Evolutionary conservation across 1,140 invertebrate genomes (phyloP), one percentile per base, ranked within the genome.

Genomic region (Charaxes varanes): DNA sequence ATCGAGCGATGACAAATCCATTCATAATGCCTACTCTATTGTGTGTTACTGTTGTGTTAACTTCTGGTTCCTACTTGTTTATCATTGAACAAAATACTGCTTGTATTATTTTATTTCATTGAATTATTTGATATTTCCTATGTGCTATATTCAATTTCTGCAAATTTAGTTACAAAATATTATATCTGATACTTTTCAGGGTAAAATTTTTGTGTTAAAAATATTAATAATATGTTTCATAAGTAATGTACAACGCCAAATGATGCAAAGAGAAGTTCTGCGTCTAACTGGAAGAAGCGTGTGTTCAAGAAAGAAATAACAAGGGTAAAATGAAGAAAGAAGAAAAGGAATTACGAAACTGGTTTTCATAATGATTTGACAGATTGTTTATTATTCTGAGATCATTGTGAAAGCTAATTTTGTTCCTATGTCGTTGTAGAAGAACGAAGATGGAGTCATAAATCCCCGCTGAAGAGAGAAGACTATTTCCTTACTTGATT

Each of bases 381-480:
- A 93, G 91, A 92, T 91, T 85, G 84, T 87, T 91, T 86, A 81
- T 88, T 69, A 77, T 90, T 93, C 91, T 94, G 92, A 94, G 92
- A 93, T 94, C 92, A 94, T 94, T 93, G 92, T 93, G 92, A 94
- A 94, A 94, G 92, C 92, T 94, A 90, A 92, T 93, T 94, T 93
- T 91, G 92, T 93, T 89, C 84, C 68, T 80, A 62, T 66, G 53
- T 73, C 70, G 52, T 37, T 50, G 26, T 17, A 45, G 14, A 35
- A 2, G n/a, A 22, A 28, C 27, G 16, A n/a, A n/a, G n/a, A n/a
- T n/a, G n/a, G n/a, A n/a, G n/a, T n/a, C n/a, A n/a, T n/a, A n/a
- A n/a, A n/a, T n/a, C n/a, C n/a, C n/a, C n/a, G n/a, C n/a, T n/a
- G n/a, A n/a, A n/a, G n/a, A n/a, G n/a, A n/a, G n/a, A n/a, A n/a